A percentile compares a stretch with the other conserved stretches of the same genome.
phyloP scores from a whole-genome alignment of 2,113 vertebrate species.

The Gopherus evgoodei region DNA sequence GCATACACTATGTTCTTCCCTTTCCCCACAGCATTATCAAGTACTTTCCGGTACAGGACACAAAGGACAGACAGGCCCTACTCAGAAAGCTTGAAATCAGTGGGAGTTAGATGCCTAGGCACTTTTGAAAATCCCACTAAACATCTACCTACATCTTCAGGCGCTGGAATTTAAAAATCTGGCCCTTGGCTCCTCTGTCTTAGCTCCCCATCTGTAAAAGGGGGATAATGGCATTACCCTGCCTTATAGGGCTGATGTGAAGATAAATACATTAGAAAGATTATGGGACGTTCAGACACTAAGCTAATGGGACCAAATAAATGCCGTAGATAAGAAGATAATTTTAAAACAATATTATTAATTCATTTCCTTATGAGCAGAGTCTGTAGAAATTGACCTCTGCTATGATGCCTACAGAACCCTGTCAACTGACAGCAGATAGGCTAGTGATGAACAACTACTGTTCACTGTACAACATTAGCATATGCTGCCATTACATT shows the following conservation, averaged over 20 bases:
- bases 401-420: neutral
- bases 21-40: neutral
- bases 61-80: neutral
- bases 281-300: neutral
- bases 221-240: neutral
- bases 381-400: neutral
- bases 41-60: neutral
- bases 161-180: neutral
- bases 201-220: neutral
- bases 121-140: neutral
- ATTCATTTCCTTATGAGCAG: neutral
- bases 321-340: neutral
- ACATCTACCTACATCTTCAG: neutral
- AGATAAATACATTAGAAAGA: neutral
- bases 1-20: no score
- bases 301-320: neutral
- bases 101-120: neutral
- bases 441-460: neutral
- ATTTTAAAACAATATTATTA: neutral
- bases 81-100: neutral
- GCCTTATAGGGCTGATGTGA: neutral
- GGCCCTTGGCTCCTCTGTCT: neutral
- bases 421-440: neutral
- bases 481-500: neutral
- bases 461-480: neutral